Evolutionary conservation across 1,140 invertebrate genomes (phyloP).

Genomic region (Araneus ventricosus): DNA sequence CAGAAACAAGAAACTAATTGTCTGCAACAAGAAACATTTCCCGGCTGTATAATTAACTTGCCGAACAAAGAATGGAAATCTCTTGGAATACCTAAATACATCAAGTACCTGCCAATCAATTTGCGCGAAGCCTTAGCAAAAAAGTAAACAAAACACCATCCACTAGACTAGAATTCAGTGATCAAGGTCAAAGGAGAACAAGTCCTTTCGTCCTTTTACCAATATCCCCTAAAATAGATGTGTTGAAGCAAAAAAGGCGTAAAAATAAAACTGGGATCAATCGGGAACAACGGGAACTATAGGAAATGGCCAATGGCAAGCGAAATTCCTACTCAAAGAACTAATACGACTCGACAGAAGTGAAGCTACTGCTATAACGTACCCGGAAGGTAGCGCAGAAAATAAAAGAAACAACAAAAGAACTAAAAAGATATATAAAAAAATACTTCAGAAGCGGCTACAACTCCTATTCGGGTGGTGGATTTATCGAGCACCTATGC

Average conservation of each 20-base stretch:
- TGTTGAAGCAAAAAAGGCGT: conserved; percentile 38
- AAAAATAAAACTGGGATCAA: conserved; percentile 60
- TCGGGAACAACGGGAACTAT: conserved; percentile 59
- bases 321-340: conserved; percentile 66
- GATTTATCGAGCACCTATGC: conserved; percentile 72
- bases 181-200: conserved; percentile 36
- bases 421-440: conserved; percentile 17
- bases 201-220: conserved; percentile 19
- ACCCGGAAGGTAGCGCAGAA: conserved; percentile 38
- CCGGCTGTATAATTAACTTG: neutral
- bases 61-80: neutral
- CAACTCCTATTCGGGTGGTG: conserved; percentile 69
- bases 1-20: neutral
- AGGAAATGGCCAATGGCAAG: conserved; percentile 72
- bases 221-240: conserved; percentile 63
- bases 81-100: neutral
- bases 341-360: conserved; percentile 66
- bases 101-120: neutral
- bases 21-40: neutral
- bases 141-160: neutral
- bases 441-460: conserved; percentile 66
- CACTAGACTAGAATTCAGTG: neutral
- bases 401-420: conserved; percentile 40
- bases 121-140: neutral
- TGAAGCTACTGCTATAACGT: conserved; percentile 41